Conservation (phyloP, 2,888 invertebrate genomes). For the Pheosia tremula region DNA sequence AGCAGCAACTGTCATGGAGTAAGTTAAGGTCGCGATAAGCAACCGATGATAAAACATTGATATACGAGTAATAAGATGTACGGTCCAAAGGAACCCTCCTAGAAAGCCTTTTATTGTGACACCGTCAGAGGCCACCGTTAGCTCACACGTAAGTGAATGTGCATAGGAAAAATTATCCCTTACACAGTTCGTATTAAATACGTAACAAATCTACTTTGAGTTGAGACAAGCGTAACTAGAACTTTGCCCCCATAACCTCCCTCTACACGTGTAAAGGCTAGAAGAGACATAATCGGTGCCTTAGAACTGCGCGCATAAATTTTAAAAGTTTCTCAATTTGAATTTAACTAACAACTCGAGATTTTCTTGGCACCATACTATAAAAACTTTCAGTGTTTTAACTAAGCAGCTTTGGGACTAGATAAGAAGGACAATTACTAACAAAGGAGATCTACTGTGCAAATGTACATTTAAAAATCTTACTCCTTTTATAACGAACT, state of each 20-base stretch:
- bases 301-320: constrained; percentile 56
- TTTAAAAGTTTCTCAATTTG: constrained; percentile 79
- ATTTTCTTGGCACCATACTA: constrained; percentile 68
- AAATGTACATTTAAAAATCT: constrained; percentile 43
- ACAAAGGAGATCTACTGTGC: constrained; percentile 48
- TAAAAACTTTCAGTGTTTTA: constrained; percentile 69
- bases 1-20: too few relatives aligned
- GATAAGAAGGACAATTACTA: constrained; percentile 55
- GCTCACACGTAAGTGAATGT: constrained; percentile 34
- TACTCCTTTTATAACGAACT: constrained; percentile 18
- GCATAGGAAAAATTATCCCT: constrained; percentile 27
- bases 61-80: constrained; percentile 41
- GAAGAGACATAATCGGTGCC: constrained; percentile 69
- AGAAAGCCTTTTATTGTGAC: constrained; percentile 36
- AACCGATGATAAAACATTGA: constrained; percentile 40
- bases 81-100: constrained; percentile 28
- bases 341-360: constrained; percentile 79
- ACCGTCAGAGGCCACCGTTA: constrained; percentile 28
- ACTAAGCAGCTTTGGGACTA: constrained; percentile 58
- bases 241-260: constrained; percentile 11
- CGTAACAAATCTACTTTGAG: constrained; percentile 37
- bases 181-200: constrained; percentile 36
- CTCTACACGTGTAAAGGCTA: constrained; percentile 56
- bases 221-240: constrained; percentile 14
- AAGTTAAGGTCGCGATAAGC: constrained; percentile 25